Conservation (phyloP, 2,797 vertebrate species). For the Lithobates sylvaticus region DNA sequence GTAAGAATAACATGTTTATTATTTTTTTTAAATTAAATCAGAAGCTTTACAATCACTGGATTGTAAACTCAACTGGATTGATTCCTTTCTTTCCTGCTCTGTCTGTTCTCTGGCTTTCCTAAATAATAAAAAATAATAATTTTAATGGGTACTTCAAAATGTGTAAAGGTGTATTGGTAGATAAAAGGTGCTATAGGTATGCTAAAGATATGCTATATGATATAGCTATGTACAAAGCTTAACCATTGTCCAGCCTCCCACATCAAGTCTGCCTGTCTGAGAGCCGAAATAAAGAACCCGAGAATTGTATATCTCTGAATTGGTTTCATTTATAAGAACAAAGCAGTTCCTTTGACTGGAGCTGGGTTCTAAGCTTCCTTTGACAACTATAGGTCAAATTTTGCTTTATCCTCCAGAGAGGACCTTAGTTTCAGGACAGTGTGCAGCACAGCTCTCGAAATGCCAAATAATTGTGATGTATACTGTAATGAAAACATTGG, state of each 20-base stretch:
- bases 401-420: constrained; percentile 13
- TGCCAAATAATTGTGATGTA: constrained; percentile 22
- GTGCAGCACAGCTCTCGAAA: neutral
- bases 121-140: too few relatives aligned
- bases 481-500: constrained; percentile 3
- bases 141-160: too few relatives aligned
- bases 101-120: too few relatives aligned
- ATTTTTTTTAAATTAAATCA: too few relatives aligned
- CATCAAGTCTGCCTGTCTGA: neutral
- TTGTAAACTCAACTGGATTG: too few relatives aligned
- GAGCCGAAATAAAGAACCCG: neutral
- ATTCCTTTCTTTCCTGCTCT: too few relatives aligned
- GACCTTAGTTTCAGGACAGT: constrained; percentile 1
- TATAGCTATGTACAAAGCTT: neutral
- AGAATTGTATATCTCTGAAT: neutral
- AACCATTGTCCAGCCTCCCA: neutral
- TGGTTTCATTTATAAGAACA: neutral
- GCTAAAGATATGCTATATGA: too few relatives aligned
- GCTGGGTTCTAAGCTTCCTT: neutral
- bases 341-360: neutral
- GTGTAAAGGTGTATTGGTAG: too few relatives aligned
- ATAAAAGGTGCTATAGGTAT: too few relatives aligned
- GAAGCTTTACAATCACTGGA: too few relatives aligned
- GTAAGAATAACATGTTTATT: too few relatives aligned
- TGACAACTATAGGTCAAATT: constrained; percentile 10